A percentile compares a stretch with the other conserved stretches of the same genome.
Conservation (phyloP, 2,113 vertebrate genomes). For the Cyprinodon variegatus region DNA sequence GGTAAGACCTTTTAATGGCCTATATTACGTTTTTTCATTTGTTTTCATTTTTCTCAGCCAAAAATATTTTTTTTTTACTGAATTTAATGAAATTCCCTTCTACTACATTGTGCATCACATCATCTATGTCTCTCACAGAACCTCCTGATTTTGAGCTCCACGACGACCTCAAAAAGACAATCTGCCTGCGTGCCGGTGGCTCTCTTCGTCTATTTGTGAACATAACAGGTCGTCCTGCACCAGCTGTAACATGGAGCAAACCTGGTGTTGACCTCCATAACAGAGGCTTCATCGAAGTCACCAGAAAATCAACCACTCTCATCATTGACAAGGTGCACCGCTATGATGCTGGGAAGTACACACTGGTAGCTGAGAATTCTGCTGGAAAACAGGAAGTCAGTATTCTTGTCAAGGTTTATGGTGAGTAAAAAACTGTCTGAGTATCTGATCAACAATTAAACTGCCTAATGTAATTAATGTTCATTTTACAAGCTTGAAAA, state of each 20-base stretch:
- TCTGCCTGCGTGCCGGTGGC: constrained; percentile 91
- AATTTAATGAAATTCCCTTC: neutral
- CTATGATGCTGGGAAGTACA: constrained; percentile 96
- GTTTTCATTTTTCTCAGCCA: neutral
- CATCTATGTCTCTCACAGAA: constrained; percentile 78
- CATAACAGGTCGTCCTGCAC: constrained; percentile 89
- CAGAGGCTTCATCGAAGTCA: constrained; percentile 93
- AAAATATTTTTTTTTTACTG: neutral
- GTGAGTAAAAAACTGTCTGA: constrained; percentile 73
- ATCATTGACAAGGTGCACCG: constrained; percentile 96
- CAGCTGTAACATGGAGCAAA: constrained; percentile 91
- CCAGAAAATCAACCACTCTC: constrained; percentile 87
- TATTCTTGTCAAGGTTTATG: constrained; percentile 94
- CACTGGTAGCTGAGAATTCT: constrained; percentile 92
- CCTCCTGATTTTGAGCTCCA: constrained; percentile 94
- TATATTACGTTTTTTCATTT: neutral
- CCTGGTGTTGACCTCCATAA: constrained; percentile 88
- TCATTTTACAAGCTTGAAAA: neutral
- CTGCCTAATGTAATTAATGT: neutral
- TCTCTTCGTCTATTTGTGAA: constrained; percentile 89
- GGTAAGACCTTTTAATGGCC: constrained; percentile 76
- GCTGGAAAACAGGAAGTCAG: constrained; percentile 95
- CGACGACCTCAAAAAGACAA: constrained; percentile 94
- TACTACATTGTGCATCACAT: neutral
- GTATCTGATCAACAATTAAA: neutral